Conservation (phyloP, 2,797 vertebrate genomes). For the Crocidura indochinensis region DNA sequence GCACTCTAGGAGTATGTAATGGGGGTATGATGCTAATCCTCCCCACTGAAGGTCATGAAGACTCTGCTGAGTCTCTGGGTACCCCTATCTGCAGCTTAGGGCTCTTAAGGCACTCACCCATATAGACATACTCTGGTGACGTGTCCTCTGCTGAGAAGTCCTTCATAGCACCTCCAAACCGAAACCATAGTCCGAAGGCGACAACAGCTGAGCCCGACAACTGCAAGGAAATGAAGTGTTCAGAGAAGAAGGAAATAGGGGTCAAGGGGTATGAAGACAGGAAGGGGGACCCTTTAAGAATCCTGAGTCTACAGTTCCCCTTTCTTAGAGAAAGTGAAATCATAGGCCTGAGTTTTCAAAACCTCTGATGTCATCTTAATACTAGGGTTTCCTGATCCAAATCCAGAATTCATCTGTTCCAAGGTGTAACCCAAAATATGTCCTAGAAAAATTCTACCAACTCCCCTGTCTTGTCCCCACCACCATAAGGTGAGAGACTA, state of each 20-base stretch:
- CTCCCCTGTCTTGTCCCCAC: no score
- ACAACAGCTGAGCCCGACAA: conserved; percentile 95
- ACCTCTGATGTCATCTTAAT: not conserved
- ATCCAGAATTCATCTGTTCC: not conserved
- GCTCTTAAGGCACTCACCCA: conserved; percentile 91
- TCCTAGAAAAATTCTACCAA: no score
- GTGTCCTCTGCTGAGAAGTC: conserved; percentile 89
- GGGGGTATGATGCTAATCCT: no score
- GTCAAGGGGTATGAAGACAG: not conserved
- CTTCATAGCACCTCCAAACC: conserved; percentile 93
- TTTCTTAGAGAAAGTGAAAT: not conserved
- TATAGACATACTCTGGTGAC: conserved; percentile 94
- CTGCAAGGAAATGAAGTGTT: conserved; percentile 89
- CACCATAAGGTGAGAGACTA: not conserved
- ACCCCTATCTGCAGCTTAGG: not conserved
- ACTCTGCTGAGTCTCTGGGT: not conserved
- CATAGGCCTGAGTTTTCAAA: accelerated
- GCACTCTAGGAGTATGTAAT: no score
- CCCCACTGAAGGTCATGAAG: not conserved
- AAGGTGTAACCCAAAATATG: no score
- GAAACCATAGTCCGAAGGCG: conserved; percentile 96
- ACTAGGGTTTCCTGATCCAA: not conserved
- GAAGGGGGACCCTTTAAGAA: not conserved
- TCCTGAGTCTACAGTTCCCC: not conserved
- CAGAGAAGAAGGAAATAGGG: not conserved